Evolutionary conservation across 2,888 invertebrate genomes (phyloP).

Genomic region (Hylaea fasciaria): DNA sequence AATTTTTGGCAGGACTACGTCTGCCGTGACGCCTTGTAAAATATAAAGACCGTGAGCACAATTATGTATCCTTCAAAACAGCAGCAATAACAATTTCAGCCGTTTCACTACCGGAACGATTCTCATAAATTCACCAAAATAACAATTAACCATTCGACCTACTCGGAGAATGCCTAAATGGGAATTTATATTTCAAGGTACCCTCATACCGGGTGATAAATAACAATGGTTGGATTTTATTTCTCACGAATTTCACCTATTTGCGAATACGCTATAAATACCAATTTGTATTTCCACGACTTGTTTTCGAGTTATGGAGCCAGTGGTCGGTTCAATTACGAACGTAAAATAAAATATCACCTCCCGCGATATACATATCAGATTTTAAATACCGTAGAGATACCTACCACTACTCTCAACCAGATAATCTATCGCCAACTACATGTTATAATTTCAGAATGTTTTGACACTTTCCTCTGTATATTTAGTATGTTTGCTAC

Average conservation of each 20-base stretch:
- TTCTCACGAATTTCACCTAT: constrained; percentile 37
- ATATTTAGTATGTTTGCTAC: too few species aligned
- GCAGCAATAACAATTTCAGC: constrained; percentile 24
- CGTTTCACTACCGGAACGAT: constrained; percentile 11
- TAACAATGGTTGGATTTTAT: constrained; percentile 28
- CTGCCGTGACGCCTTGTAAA: too few species aligned
- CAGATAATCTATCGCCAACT: too few species aligned
- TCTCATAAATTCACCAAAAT: constrained; percentile 36
- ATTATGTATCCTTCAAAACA: constrained; percentile 4
- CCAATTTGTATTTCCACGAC: constrained; percentile 36
- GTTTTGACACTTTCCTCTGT: too few species aligned
- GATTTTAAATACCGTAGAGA: too few species aligned
- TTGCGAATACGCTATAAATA: constrained; percentile 40
- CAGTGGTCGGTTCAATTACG: not conserved
- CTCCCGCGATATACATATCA: too few species aligned
- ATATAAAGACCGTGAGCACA: not conserved
- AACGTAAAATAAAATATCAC: not conserved
- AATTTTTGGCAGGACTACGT: too few species aligned
- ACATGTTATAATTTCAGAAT: too few species aligned
- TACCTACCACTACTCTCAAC: too few species aligned
- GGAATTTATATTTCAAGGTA: constrained; percentile 46
- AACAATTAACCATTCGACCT: constrained; percentile 43
- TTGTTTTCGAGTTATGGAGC: constrained; percentile 18
- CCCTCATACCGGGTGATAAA: constrained; percentile 23
- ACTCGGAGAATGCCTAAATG: constrained; percentile 40